Conservation (phyloP, 2,113 vertebrate species). For the Pelvicachromis taeniatus region DNA sequence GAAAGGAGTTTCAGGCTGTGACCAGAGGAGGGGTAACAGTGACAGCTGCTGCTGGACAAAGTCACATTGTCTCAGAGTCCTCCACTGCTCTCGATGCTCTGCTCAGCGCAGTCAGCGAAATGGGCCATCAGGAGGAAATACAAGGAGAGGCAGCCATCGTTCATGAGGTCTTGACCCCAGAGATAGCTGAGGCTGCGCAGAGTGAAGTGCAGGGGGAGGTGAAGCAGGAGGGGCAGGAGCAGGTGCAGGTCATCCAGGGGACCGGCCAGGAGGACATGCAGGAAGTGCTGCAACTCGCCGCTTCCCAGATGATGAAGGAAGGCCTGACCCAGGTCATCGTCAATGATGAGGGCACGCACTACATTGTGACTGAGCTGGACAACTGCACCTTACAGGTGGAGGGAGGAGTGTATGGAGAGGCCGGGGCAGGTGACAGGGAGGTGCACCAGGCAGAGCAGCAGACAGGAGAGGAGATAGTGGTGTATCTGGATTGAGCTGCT, state of each 20-base stretch:
- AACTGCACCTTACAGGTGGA: constrained; percentile 79
- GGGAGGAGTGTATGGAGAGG: constrained; percentile 72
- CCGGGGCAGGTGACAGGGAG: background rate
- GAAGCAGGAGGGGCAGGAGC: constrained; percentile 66
- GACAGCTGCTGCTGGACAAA: constrained; percentile 30
- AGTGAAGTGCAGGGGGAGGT: background rate
- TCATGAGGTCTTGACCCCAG: constrained; percentile 41
- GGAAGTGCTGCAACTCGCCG: constrained; percentile 90
- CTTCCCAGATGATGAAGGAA: constrained; percentile 88
- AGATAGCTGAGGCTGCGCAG: constrained; percentile 14
- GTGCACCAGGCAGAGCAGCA: constrained; percentile 52
- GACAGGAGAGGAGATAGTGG: constrained; percentile 80
- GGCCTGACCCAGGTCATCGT: constrained; percentile 92
- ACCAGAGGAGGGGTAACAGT: constrained; percentile 46
- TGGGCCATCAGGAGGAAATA: constrained; percentile 76
- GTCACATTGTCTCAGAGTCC: constrained; percentile 67
- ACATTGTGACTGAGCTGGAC: constrained; percentile 92
- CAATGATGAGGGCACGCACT: constrained; percentile 93
- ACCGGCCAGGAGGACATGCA: constrained; percentile 79
- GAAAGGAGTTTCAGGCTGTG: constrained; percentile 50
- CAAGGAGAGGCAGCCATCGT: constrained; percentile 27
- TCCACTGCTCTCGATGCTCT: constrained; percentile 88
- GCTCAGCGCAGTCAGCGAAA: constrained; percentile 88
- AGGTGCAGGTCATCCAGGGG: constrained; percentile 67
- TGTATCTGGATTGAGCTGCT: constrained; percentile 79